These are phyloP conservation scores for Zosterops borbonicus DNA, from an alignment of 2,113 vertebrate species.

Conservation along the genomic window DNA sequence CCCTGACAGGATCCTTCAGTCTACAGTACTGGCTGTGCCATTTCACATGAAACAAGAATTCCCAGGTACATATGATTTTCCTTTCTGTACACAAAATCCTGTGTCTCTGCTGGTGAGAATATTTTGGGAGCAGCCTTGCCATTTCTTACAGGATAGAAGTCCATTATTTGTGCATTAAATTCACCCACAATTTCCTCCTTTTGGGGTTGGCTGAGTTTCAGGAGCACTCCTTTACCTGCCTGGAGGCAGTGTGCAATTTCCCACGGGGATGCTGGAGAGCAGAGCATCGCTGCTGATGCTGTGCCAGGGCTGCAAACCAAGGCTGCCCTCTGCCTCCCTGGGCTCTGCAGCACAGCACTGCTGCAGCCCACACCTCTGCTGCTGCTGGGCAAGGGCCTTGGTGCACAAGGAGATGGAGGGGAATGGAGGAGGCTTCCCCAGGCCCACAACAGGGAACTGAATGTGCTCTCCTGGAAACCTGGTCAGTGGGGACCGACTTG, in stretches of 20 bases:
- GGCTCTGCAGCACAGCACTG: not conserved
- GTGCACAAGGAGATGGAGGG: no score
- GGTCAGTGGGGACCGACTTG: rapidly evolving
- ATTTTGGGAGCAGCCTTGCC: not conserved
- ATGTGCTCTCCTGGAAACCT: not conserved
- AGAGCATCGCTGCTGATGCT: not conserved
- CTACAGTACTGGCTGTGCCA: not conserved
- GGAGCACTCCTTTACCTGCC: not conserved
- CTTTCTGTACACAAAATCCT: not conserved
- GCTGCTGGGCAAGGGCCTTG: rapidly evolving
- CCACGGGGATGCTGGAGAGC: rapidly evolving
- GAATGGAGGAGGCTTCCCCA: not conserved
- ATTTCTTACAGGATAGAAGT: not conserved
- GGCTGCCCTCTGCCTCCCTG: conserved; percentile 34
- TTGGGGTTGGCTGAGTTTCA: not conserved
- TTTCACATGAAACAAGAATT: not conserved
- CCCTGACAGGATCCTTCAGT: not conserved
- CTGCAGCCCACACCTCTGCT: not conserved
- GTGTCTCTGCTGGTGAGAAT: not conserved
- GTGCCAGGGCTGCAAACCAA: not conserved
- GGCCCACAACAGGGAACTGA: rapidly evolving
- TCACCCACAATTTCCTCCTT: not conserved
- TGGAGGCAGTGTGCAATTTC: not conserved
- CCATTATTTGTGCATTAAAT: not conserved
- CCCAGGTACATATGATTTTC: not conserved